Evolutionary conservation across 2,113 vertebrate genomes (phyloP), one percentile per base, ranked within the genome.

Genomic region (Prochilodus magdalenae): DNA sequence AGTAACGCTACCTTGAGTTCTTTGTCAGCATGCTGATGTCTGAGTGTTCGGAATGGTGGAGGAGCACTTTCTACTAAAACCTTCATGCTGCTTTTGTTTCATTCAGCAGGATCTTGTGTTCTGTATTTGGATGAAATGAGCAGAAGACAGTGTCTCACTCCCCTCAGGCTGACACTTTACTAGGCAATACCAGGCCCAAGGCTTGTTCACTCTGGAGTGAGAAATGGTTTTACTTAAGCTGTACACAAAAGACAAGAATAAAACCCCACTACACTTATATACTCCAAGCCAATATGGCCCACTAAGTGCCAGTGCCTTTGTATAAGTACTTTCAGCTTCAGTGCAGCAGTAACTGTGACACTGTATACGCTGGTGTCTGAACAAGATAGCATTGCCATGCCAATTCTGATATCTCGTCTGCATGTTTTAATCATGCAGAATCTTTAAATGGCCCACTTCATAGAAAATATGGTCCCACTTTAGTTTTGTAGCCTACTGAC

Each of bases 31-130:
- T 65, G 57, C 57, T 77, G 30, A n/a, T 53, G 18, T 12, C 22
- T 76, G 6, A 75, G 44, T 60, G 75, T 59, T 36, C 13, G 20
- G 22, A 71, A 33, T 11, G 22, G 63, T 15, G 16, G 30, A 72
- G 60, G 22, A 77, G 63, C 12, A 83, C 75, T 18, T 69, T 24
- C 75, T 65, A 27, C 15, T 60, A 5, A 26, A 81, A 80, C 74
- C 70, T 55, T 81, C 55, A 72, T 53, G 18, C 33, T 6, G 57
- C 62, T 70, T 81, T 65, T 30, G 57, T 69, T 22, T 75, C 78
- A 80, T 81, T 57, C 22, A 26, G 40, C 15, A 18, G 20, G 30
- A 60, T 18, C 55, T 26, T 53, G 12, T 77, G 57, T 57, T 85
- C 57, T 84, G 51, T 75, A 75, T 59, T 75, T 44, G 8, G 11